phyloP scores from a whole-genome alignment of 1,140 invertebrate species.

The Laupala kohalensis region DNA sequence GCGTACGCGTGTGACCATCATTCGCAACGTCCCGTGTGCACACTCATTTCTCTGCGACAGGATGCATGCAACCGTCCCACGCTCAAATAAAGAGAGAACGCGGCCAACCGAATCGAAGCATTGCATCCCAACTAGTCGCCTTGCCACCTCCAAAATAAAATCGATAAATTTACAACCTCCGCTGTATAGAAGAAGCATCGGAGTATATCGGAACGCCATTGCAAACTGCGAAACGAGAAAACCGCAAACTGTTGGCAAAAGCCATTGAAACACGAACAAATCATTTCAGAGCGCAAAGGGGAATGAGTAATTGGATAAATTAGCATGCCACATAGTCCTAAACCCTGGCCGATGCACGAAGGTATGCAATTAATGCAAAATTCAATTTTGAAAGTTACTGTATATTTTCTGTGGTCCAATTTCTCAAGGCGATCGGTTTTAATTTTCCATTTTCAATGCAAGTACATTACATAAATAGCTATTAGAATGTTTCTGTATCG shows the following conservation, averaged over 20 bases:
- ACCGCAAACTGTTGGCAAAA: background rate
- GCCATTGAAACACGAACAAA: background rate
- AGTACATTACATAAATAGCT: no score
- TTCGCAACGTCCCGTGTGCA: no score
- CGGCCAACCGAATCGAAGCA: background rate
- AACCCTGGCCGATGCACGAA: background rate
- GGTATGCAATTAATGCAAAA: background rate
- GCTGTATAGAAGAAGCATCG: background rate
- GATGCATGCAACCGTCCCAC: no score
- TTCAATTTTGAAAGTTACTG: background rate
- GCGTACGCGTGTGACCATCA: no score
- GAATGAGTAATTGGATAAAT: background rate
- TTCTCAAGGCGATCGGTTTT: background rate
- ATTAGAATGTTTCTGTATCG: no score
- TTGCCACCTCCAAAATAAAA: background rate
- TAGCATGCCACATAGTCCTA: background rate
- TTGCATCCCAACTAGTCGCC: background rate
- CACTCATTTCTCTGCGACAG: no score
- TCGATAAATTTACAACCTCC: background rate
- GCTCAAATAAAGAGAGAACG: background rate
- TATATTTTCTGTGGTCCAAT: background rate
- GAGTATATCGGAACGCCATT: background rate
- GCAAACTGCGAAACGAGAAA: background rate
- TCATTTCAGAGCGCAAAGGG: background rate
- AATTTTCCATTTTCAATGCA: background rate